Percentiles rank a stretch among this genome's conserved stretches.
phyloP scores from a whole-genome alignment of 2,888 invertebrate species.

The Aphidoletes aphidimyza region DNA sequence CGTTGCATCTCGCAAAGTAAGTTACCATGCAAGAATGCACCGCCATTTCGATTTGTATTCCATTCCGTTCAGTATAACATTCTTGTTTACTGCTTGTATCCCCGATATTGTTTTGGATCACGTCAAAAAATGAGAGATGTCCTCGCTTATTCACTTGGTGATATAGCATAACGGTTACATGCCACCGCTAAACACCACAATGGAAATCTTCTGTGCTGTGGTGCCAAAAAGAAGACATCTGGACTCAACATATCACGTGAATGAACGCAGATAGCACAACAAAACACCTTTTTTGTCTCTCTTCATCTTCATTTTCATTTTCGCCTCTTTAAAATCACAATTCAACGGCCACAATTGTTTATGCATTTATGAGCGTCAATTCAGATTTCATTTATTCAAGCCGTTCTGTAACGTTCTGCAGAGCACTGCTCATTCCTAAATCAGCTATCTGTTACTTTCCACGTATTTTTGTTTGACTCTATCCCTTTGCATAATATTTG shows the following conservation, averaged over 20 bases:
- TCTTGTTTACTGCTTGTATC: constrained; percentile 37
- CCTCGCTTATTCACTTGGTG: neutral
- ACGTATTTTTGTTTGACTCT: constrained; percentile 23
- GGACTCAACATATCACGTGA: neutral
- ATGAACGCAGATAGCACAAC: neutral
- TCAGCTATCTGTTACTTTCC: no score
- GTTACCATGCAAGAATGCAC: neutral
- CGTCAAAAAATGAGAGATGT: neutral
- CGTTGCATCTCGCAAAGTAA: neutral
- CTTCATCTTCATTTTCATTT: neutral
- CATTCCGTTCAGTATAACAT: constrained; percentile 13
- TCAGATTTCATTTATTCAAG: neutral
- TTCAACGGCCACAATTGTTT: constrained; percentile 14
- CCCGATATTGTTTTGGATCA: constrained; percentile 18
- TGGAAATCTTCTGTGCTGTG: no score
- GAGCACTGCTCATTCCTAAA: neutral
- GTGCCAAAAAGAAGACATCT: neutral
- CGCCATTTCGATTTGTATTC: neutral
- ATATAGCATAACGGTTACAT: neutral
- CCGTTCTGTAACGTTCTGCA: neutral
- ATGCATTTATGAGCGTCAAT: neutral
- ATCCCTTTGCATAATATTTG: constrained; percentile 36
- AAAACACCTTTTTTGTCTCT: neutral
- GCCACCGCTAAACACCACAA: neutral
- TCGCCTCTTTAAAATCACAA: neutral